Evolutionary conservation across 2,113 vertebrate species (phyloP), one percentile per base, ranked within the genome.

Genomic region (Pheucticus melanocephalus): DNA sequence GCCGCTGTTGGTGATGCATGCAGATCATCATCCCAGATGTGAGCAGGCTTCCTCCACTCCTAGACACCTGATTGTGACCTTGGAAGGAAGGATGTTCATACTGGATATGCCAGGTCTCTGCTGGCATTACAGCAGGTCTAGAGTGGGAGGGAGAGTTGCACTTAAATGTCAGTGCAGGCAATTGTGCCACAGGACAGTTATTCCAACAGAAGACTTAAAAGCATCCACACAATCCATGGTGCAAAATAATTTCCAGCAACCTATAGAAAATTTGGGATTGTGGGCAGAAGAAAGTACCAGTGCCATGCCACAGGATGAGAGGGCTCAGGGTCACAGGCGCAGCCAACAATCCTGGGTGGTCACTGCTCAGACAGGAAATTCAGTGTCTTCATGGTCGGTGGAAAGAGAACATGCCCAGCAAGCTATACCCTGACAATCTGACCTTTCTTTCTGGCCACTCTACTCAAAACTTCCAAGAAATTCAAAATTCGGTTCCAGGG

Each of bases 401-500:
- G 53, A 77, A 69, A 10, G 2, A 11, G 18, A 81, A 25, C 6
- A 23, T 15, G 23, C 5, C 21, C 4, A 6, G 23, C 16, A 70
- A 37, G 6, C n/a, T 23, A 42, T 25, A 7, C 53, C 16, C 44
- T 51, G 60, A 30, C 37, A 65, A 61, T 24, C 21, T 85, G 50
- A 61, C 19, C 24, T 70, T 81, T 51, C 21, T 64, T 76, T 51
- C 78, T 48, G 37, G 9, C 54, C 30, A 33, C 31, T 71, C 35
- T 39, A 9, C 48, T 72, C 39, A 37, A 82, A 86, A 88, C 18
- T 70, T 79, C 1, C 0, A 0, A 75, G 40, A 24, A 82, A 17
- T 31, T 48, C 0, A 0, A 23, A 82, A 19, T 31, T 50, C 0
- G 0, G 11, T 25, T 88, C 42, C 76, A 47, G 18, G 39, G 6